Conservation (phyloP, 1,140 invertebrate genomes). For the Sogatella furcifera region DNA sequence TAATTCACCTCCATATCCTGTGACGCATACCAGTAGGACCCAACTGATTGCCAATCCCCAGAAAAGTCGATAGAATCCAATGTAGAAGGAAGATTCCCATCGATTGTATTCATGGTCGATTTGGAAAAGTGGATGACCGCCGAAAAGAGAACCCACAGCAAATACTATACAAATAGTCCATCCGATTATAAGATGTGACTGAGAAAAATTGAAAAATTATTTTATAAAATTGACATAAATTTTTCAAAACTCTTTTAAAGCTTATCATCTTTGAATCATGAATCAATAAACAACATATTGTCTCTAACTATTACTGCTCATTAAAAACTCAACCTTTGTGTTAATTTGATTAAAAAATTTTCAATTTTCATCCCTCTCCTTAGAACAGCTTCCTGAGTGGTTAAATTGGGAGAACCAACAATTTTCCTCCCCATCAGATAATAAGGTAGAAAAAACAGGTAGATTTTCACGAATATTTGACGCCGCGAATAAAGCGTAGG, state of each 20-base stretch:
- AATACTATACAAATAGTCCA: conserved; percentile 10
- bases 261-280: too few species aligned
- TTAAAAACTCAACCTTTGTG: neutral
- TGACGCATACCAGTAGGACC: conserved; percentile 41
- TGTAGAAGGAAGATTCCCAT: conserved; percentile 38
- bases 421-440: neutral
- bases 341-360: neutral
- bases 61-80: conserved; percentile 40
- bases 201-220: neutral
- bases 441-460: too few species aligned
- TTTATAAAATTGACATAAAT: too few species aligned
- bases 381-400: too few species aligned
- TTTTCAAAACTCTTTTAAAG: too few species aligned
- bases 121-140: conserved; percentile 14
- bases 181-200: neutral
- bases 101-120: conserved; percentile 12
- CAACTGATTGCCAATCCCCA: conserved; percentile 41
- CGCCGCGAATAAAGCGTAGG: too few species aligned
- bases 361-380: neutral
- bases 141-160: conserved; percentile 9
- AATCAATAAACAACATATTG: too few species aligned
- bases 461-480: too few species aligned
- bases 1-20: conserved; percentile 31
- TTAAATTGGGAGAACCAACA: too few species aligned
- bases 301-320: too few species aligned